A percentile compares a stretch with the other conserved stretches of the same genome.
These are phyloP conservation scores for Bostrychus sinensis DNA, from an alignment of 2,113 vertebrate genomes.

Conservation along the genomic window DNA sequence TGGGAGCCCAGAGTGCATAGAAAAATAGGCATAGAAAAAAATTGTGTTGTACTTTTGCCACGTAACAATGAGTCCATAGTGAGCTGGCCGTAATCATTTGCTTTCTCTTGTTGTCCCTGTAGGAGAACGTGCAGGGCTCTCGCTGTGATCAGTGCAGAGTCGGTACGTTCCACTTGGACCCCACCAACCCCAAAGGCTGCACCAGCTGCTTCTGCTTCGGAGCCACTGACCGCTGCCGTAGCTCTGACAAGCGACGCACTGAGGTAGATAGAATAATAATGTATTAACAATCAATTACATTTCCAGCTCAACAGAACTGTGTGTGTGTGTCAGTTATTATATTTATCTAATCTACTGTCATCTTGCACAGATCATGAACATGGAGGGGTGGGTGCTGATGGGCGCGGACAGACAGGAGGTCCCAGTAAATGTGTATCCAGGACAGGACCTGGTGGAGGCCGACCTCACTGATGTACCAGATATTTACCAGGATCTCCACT, in stretches of 20 bases:
- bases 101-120: background rate
- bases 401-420: slow-evolving; percentile 87
- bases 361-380: slow-evolving; percentile 83
- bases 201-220: slow-evolving; percentile 98
- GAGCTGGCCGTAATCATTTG: background rate
- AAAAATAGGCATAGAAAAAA: too few species aligned
- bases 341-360: too few species aligned
- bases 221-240: slow-evolving; percentile 90
- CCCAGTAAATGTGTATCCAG: slow-evolving; percentile 62
- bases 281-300: background rate
- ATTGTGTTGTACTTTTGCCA: too few species aligned
- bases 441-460: slow-evolving; percentile 79
- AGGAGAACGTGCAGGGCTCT: slow-evolving; percentile 93
- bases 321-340: too few species aligned
- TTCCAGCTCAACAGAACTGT: too few species aligned
- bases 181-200: slow-evolving; percentile 93
- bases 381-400: slow-evolving; percentile 89
- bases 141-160: slow-evolving; percentile 91
- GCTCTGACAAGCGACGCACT: slow-evolving; percentile 79
- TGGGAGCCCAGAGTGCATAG: too few species aligned
- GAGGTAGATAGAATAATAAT: slow-evolving; percentile 75
- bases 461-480: slow-evolving; percentile 85
- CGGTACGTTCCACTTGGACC: slow-evolving; percentile 92
- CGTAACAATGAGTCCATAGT: too few species aligned
- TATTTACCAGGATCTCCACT: slow-evolving; percentile 92